Base-by-base conservation (phyloP, 2,797 vertebrate genomes). In the Taeniopygia guttata region DNA sequence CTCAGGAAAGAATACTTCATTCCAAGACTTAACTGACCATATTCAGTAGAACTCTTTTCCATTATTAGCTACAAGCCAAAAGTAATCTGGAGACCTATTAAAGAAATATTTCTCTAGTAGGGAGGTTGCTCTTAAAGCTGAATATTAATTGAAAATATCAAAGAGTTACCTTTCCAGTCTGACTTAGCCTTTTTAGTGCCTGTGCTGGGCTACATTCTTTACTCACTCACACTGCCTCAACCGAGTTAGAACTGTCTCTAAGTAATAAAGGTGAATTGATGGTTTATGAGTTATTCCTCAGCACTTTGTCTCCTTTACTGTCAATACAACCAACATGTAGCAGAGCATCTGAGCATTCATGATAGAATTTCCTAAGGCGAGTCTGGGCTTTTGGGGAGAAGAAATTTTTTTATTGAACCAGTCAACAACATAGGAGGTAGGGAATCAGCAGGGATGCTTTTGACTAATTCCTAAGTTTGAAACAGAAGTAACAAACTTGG, bases 281-380 rank as follows among this genome's bases (percentile, higher is more conserved):
- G 66, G 29, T 81, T 94, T 95, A 87, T 77, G 84, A 93, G 87
- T 89, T 95, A 78, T 92, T 95, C 66, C 55, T 91, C 62, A 68
- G 82, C 72, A 66, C 78, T 94, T 93, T 95, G 76, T 92, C 92
- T 95, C 73, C 64, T 92, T 90, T 96, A 87, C 62, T 26, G 62
- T 81, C 91, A 93, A 69, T 63, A 45, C 45, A 75, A 42, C 56
- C 79, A 52, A 66, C 66, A 29, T 4, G 10, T 8, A 93, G 69
- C 68, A 80, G 13, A 73, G 38, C 69, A 84, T 59, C 55, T 2
- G 6, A 14, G 36, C 10, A 3, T 15, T 60, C 62, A 16, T 30
- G 84, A 63, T 54, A 85, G 29, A 90, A 72, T 89, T 87, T 94
- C 92, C 82, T 68, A 80, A 78, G 79, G 84, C 74, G 2, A 84